These are phyloP conservation scores for Carabus problematicus DNA, from an alignment of 2,888 invertebrate species.

Conservation along the genomic window DNA sequence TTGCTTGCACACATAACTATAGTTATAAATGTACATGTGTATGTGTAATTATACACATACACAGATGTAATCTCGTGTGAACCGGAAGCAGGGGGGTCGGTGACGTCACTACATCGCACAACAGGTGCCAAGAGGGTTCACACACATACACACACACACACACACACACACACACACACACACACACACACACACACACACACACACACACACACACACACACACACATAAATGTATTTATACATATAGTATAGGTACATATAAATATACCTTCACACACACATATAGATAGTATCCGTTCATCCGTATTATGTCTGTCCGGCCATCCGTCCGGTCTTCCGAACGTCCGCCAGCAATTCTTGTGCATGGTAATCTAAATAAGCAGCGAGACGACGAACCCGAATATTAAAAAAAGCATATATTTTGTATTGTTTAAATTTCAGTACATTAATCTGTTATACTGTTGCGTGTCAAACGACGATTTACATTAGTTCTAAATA, in stretches of 20 bases:
- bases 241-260: background rate
- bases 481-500: too few species aligned
- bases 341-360: slow-evolving; percentile 2
- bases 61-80: slow-evolving; percentile 59
- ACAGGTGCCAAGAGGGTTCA: slow-evolving; percentile 54
- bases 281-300: background rate
- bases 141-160: slow-evolving; percentile 16
- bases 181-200: slow-evolving; percentile 42
- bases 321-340: slow-evolving; percentile 38
- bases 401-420: too few species aligned
- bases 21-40: background rate
- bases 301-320: background rate
- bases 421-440: too few species aligned
- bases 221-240: background rate
- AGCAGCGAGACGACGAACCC: too few species aligned
- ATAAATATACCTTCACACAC: background rate
- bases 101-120: slow-evolving; percentile 54
- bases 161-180: slow-evolving; percentile 4
- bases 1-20: background rate
- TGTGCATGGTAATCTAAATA: too few species aligned
- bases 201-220: background rate
- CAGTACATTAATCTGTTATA: too few species aligned
- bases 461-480: too few species aligned
- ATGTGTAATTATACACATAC: slow-evolving; percentile 35
- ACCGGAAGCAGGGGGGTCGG: slow-evolving; percentile 57